These are phyloP conservation scores for Botia kubotai DNA, from an alignment of 2,797 vertebrate species.

Conservation along the genomic window DNA sequence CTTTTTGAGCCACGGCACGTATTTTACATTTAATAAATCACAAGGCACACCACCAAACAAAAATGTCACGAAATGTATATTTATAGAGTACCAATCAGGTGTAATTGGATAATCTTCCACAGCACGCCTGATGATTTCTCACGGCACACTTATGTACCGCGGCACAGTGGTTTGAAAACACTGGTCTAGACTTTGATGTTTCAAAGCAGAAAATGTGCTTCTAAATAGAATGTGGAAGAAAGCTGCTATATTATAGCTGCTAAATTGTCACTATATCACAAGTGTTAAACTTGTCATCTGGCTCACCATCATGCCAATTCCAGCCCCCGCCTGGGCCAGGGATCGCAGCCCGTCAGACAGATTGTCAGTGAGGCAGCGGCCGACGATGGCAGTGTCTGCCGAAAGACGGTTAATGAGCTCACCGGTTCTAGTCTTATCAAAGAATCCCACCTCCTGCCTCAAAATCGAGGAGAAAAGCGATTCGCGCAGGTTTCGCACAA, in stretches of 20 bases:
- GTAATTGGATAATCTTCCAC: too few relatives aligned
- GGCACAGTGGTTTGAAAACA: too few relatives aligned
- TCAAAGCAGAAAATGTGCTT: background rate
- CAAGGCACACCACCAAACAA: too few relatives aligned
- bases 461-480: slow-evolving; percentile 91
- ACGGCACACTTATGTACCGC: too few relatives aligned
- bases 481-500: slow-evolving; percentile 88
- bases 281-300: background rate
- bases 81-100: too few relatives aligned
- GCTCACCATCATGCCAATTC: slow-evolving; percentile 96
- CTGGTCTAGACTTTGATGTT: background rate
- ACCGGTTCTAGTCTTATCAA: slow-evolving; percentile 92
- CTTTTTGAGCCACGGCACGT: too few relatives aligned
- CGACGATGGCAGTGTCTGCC: slow-evolving; percentile 88
- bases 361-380: slow-evolving; percentile 92
- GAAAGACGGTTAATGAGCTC: slow-evolving; percentile 97
- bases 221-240: background rate
- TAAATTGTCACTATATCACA: slow-evolving; percentile 23
- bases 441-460: slow-evolving; percentile 94
- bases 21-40: too few relatives aligned
- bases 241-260: background rate
- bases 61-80: too few relatives aligned
- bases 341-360: slow-evolving; percentile 94
- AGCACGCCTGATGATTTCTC: too few relatives aligned
- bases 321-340: slow-evolving; percentile 87